phyloP scores from a whole-genome alignment of 2,888 invertebrate species.

The Troides helena region DNA sequence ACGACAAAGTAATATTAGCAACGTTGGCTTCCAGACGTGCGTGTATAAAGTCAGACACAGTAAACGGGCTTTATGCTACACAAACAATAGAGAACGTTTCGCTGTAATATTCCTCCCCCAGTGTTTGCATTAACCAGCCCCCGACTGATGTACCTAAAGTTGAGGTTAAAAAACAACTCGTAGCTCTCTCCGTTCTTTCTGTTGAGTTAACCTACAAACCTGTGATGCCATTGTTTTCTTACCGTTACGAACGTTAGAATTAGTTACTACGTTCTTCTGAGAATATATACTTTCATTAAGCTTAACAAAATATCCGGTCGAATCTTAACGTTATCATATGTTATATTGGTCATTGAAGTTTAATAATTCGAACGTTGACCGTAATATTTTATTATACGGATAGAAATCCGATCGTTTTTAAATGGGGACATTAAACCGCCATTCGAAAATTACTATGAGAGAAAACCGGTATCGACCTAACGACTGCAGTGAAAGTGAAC shows the following conservation, averaged over 20 bases:
- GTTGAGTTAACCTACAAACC: slow-evolving; percentile 10
- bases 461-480: not conserved
- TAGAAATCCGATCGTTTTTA: not conserved
- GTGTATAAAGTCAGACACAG: slow-evolving; percentile 21
- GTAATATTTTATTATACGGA: not conserved
- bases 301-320: too few species aligned
- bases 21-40: slow-evolving; percentile 17
- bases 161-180: slow-evolving; percentile 9
- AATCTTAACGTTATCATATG: too few species aligned
- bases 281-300: not conserved
- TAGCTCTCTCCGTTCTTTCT: slow-evolving; percentile 1
- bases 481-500: not conserved
- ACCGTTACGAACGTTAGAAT: slow-evolving; percentile 2
- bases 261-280: not conserved
- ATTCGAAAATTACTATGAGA: not conserved
- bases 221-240: slow-evolving; percentile 5
- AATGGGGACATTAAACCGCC: not conserved
- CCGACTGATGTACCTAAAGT: slow-evolving; percentile 8
- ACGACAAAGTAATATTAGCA: slow-evolving; percentile 12
- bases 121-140: slow-evolving; percentile 22
- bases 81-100: slow-evolving; percentile 27
- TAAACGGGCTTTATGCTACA: slow-evolving; percentile 20
- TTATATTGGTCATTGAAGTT: not conserved
- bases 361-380: not conserved
- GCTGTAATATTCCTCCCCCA: slow-evolving; percentile 23